Evolutionary conservation across 2,797 vertebrate species (phyloP), one percentile per base, ranked within the genome.

Genomic region (Apodemus agrarius): DNA sequence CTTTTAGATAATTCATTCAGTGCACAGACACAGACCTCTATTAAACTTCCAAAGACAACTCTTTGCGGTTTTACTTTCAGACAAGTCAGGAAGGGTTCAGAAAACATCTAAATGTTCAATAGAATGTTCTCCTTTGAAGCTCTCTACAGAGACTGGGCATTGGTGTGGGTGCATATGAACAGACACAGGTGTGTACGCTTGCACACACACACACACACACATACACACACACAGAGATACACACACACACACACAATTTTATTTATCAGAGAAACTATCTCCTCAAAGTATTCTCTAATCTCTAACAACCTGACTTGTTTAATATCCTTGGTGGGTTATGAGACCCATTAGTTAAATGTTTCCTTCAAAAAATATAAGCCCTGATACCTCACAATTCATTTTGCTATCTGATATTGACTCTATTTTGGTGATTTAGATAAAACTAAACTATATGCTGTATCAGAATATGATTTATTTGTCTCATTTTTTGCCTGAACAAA

Each of bases 401-500:
- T 87, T 83, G 12, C 9, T 78, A 49, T 84, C 57, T 91, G 29
- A 59, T 84, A 93, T 59, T 61, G 85, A 93, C 21, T 82, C 4
- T 29, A 94, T 81, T 22, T 74, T 94, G 29, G 14, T 95, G 54
- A 19, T n/a, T 88, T 31, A 22, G 46, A 82, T 72, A 72, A 95
- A 97, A 97, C 19, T 84, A 59, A 91, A 89, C 37, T 40, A 67
- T 90, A 46, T 83, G 57, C 29, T 92, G 46, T 95, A 91, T 75
- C 67, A 87, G 57, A 78, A 67, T 43, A 91, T 17, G 79, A 97
- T 93, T 91, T 84, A 97, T 61, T 80, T 76, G 54, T 67, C 85
- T 92, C 90, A 84, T 84, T 82, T 90, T 90, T 87, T 69, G 67
- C 52, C 52, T 80, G 84, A 96, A 34, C n/a, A 97, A 97, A 95